Conservation (phyloP, 2,888 invertebrate species). For the Sarcophaga caerulescens region DNA sequence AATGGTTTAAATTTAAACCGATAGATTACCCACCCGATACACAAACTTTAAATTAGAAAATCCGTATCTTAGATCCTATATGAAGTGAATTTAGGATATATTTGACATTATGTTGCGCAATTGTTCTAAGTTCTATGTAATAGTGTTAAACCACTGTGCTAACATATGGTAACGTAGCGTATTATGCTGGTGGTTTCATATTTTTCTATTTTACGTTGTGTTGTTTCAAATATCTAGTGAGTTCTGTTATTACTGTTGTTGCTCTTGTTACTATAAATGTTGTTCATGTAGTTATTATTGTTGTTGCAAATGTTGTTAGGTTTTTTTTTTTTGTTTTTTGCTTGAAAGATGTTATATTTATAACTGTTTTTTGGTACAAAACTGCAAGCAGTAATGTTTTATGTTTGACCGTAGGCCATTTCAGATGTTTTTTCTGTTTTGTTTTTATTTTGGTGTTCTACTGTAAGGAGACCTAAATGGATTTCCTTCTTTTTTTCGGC, state of each 20-base stretch:
- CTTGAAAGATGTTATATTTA: constrained; percentile 65
- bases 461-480: not conserved
- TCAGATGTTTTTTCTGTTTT: constrained; percentile 12
- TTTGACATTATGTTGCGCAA: too few species aligned
- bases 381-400: constrained; percentile 46
- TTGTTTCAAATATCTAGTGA: constrained; percentile 67
- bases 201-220: constrained; percentile 72
- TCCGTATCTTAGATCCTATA: too few species aligned
- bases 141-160: constrained; percentile 26
- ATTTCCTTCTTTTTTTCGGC: constrained; percentile 71
- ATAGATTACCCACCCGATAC: too few species aligned
- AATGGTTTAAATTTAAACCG: too few species aligned
- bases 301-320: constrained; percentile 56
- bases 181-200: constrained; percentile 64
- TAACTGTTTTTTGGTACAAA: constrained; percentile 57
- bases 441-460: not conserved
- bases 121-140: too few species aligned
- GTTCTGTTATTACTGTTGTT: constrained; percentile 23
- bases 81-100: too few species aligned
- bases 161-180: constrained; percentile 14
- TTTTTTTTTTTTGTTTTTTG: constrained; percentile 26
- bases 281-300: constrained; percentile 54
- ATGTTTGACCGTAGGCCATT: constrained; percentile 60
- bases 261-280: constrained; percentile 50
- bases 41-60: too few species aligned